Conservation (phyloP, 2,888 invertebrate species). For the Pycnomerus fuliginosus region DNA sequence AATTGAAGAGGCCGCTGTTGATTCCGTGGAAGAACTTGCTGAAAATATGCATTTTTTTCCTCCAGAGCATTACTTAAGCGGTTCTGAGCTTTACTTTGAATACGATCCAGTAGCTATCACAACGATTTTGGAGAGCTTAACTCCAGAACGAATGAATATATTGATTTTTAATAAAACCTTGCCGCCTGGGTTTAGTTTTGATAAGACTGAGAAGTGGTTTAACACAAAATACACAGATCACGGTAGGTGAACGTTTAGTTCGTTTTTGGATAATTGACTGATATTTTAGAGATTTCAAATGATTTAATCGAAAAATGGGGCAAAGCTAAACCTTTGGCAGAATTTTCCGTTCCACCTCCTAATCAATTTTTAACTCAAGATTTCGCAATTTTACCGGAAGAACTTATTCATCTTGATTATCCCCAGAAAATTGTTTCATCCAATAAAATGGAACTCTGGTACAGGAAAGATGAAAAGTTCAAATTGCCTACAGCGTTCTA, state of each 20-base stretch:
- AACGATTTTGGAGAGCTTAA: constrained; percentile 61
- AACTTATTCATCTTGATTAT: constrained; percentile 45
- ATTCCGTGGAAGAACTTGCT: constrained; percentile 75
- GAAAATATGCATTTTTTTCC: constrained; percentile 81
- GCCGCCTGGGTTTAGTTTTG: constrained; percentile 54
- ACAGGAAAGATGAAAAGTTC: constrained; percentile 80
- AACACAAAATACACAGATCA: constrained; percentile 71
- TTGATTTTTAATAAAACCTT: constrained; percentile 68
- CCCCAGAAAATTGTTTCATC: constrained; percentile 62
- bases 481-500: constrained; percentile 75
- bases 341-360: constrained; percentile 68
- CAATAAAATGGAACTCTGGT: constrained; percentile 73
- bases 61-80: constrained; percentile 76
- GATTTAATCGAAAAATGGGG: constrained; percentile 67
- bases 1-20: constrained; percentile 69
- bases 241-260: constrained; percentile 49
- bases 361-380: constrained; percentile 74
- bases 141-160: constrained; percentile 68
- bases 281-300: constrained; percentile 59
- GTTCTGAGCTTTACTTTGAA: constrained; percentile 71
- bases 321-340: constrained; percentile 56
- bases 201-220: constrained; percentile 79
- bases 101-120: constrained; percentile 70
- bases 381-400: constrained; percentile 60
- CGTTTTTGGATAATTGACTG: too few relatives aligned